These are phyloP conservation scores for Trichopoda pennipes DNA, from an alignment of 2,888 invertebrate genomes.

Conservation along the genomic window DNA sequence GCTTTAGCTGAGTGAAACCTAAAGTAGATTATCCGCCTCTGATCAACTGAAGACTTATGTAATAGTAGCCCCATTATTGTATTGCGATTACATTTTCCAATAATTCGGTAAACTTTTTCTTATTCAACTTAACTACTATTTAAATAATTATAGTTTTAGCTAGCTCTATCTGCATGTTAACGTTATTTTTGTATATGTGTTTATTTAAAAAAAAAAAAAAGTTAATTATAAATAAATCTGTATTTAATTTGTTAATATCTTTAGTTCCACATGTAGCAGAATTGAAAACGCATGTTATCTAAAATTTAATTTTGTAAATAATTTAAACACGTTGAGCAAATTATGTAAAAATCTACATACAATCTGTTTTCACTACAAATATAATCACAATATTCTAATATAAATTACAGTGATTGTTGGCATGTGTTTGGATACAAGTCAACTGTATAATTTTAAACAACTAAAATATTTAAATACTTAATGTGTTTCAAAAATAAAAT, in stretches of 20 bases:
- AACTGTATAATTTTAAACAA: constrained; percentile 39
- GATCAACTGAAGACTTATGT: too few species aligned
- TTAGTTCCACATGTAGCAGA: neutral
- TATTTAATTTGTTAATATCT: constrained; percentile 31
- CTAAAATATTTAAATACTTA: constrained; percentile 25
- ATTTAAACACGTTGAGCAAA: constrained; percentile 18
- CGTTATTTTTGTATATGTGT: neutral
- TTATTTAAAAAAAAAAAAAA: too few species aligned
- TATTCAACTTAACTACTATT: constrained; percentile 1
- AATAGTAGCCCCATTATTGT: too few species aligned
- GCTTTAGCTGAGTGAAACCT: too few species aligned
- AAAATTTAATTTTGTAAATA: constrained; percentile 51
- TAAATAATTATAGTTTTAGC: neutral
- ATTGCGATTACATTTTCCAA: neutral
- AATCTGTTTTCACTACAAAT: constrained; percentile 22
- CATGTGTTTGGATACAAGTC: constrained; percentile 47
- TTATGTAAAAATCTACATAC: neutral
- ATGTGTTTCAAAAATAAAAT: constrained; percentile 4
- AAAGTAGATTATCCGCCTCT: too few species aligned
- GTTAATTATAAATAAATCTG: neutral
- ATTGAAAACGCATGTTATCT: constrained; percentile 39
- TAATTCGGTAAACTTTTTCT: neutral
- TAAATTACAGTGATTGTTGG: constrained; percentile 47
- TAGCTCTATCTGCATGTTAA: neutral
- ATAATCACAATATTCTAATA: constrained; percentile 32